phyloP scores from a whole-genome alignment of 1,140 invertebrate species.

The Neodiprion lecontei region DNA sequence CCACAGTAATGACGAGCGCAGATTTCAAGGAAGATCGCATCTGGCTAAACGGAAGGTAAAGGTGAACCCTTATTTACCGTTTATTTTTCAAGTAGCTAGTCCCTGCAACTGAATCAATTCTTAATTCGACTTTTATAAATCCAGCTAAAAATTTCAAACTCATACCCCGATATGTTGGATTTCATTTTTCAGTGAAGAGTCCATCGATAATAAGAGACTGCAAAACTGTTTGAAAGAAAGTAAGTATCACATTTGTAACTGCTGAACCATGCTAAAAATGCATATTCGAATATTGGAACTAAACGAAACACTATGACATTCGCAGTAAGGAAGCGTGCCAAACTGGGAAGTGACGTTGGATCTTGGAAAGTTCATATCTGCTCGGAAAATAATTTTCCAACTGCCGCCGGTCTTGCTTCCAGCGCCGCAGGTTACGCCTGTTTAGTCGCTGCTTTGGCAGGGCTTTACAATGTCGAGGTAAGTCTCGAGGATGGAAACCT shows the following conservation, averaged over 20 bases:
- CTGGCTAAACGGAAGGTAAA: conserved; percentile 87
- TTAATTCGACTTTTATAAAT: conserved; percentile 10
- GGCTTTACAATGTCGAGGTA: conserved; percentile 76
- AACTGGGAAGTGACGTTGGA: conserved; percentile 52
- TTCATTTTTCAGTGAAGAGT: conserved; percentile 69
- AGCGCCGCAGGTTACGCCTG: conserved; percentile 98
- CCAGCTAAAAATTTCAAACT: neutral
- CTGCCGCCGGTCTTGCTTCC: conserved; percentile 96
- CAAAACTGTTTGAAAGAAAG: conserved; percentile 81
- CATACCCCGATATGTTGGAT: neutral
- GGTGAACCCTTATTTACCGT: conserved; percentile 10
- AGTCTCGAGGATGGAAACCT: conserved; percentile 13
- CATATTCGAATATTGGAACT: conserved; percentile 8
- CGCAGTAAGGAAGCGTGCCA: conserved; percentile 59
- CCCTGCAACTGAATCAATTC: conserved; percentile 20
- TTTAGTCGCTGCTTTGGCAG: conserved; percentile 75
- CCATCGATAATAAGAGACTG: conserved; percentile 75
- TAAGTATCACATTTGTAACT: conserved; percentile 53
- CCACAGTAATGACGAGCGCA: conserved; percentile 78
- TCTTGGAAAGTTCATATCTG: conserved; percentile 85
- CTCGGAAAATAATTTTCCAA: conserved; percentile 98
- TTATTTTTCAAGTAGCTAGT: conserved; percentile 1
- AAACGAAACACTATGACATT: conserved; percentile 19
- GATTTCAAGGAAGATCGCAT: conserved; percentile 79
- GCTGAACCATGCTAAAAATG: neutral